A percentile compares a stretch with the other conserved stretches of the same genome.
Evolutionary conservation across 2,888 invertebrate species (phyloP).

Genomic region (Diarsia dahlii): DNA sequence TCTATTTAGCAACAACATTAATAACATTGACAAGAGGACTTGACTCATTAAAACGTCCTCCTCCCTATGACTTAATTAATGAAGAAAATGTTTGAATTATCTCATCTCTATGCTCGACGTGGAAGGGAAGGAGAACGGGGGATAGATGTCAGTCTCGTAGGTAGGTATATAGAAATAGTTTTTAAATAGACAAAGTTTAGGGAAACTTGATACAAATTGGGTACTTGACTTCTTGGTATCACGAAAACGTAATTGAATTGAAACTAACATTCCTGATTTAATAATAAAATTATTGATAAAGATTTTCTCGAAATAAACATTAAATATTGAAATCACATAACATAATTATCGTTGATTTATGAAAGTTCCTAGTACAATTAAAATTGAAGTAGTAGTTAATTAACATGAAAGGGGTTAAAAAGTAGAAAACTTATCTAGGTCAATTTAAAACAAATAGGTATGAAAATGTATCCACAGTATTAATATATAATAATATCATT

Average conservation of each 20-base stretch:
- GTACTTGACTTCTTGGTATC: neutral
- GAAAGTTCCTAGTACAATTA: neutral
- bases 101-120: slow-evolving; percentile 16
- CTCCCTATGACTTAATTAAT: slow-evolving; percentile 44
- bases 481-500: no score
- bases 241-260: neutral
- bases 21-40: slow-evolving; percentile 48
- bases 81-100: slow-evolving; percentile 40
- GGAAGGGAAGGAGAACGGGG: neutral
- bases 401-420: neutral
- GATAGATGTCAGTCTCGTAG: neutral
- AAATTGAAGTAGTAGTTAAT: neutral
- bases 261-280: neutral
- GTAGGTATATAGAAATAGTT: neutral
- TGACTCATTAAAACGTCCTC: slow-evolving; percentile 40
- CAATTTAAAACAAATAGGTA: slow-evolving; percentile 26
- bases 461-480: slow-evolving; percentile 23
- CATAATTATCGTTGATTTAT: neutral
- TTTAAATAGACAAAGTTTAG: neutral
- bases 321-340: neutral
- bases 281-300: neutral
- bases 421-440: neutral
- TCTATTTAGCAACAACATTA: slow-evolving; percentile 33
- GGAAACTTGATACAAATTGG: no score
- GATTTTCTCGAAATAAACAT: neutral